These are phyloP conservation scores for Tiliqua scincoides DNA, from an alignment of 2,113 vertebrate species.

Conservation along the genomic window DNA sequence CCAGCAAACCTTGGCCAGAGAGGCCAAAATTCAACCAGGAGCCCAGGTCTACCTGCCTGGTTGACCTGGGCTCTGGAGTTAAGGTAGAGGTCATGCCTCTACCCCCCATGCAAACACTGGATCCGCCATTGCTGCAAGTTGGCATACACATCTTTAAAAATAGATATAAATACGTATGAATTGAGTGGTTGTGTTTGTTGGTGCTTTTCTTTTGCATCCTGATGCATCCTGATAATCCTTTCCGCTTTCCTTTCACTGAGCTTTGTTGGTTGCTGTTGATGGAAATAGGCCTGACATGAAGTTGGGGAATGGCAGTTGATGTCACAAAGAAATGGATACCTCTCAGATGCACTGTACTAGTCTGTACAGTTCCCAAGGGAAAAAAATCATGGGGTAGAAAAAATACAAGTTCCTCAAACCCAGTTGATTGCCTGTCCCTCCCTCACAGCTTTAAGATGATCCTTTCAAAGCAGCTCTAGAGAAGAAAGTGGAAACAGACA, in stretches of 20 bases:
- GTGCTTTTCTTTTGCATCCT: background rate
- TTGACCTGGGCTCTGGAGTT: too few relatives aligned
- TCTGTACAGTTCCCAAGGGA: too few relatives aligned
- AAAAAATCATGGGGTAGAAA: background rate
- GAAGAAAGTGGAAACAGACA: background rate
- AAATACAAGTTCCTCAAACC: background rate
- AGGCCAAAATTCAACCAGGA: too few relatives aligned
- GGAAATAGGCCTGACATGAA: background rate
- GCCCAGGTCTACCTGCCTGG: too few relatives aligned
- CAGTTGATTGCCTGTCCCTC: background rate
- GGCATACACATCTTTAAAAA: too few relatives aligned
- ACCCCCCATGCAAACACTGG: too few relatives aligned
- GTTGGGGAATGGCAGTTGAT: background rate
- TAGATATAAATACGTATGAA: background rate
- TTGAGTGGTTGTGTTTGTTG: background rate
- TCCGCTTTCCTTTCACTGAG: background rate
- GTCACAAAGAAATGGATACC: background rate
- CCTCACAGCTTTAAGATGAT: background rate
- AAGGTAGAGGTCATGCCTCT: too few relatives aligned
- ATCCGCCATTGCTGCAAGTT: too few relatives aligned
- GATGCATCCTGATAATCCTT: background rate
- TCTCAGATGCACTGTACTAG: background rate
- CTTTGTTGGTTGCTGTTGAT: background rate
- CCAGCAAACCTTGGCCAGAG: too few relatives aligned
- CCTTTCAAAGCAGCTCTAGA: background rate